These are phyloP conservation scores for Cosmopolites sordidus DNA, from an alignment of 2,888 invertebrate species.

Conservation along the genomic window DNA sequence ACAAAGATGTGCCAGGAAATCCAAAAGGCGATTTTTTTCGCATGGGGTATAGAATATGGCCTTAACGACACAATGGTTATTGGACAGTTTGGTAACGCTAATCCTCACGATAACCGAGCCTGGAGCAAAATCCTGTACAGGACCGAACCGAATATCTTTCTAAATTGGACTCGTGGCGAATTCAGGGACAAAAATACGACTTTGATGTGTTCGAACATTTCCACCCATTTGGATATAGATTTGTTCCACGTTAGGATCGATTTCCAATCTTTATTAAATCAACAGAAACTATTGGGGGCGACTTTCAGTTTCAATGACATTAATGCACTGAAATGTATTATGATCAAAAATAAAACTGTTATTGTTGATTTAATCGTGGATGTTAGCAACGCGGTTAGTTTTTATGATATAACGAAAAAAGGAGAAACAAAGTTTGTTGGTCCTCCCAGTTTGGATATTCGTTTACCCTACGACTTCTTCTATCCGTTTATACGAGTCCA, in stretches of 20 bases:
- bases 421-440: constrained; percentile 50
- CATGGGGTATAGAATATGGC: constrained; percentile 34
- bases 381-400: constrained; percentile 38
- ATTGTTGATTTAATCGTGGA: constrained; percentile 26
- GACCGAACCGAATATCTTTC: constrained; percentile 39
- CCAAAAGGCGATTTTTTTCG: constrained; percentile 39
- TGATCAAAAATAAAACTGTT: constrained; percentile 17
- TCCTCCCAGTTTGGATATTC: constrained; percentile 54
- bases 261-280: constrained; percentile 38
- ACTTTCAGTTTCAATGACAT: constrained; percentile 33
- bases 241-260: constrained; percentile 50
- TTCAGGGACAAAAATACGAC: constrained; percentile 40
- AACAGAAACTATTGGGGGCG: constrained; percentile 43
- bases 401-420: constrained; percentile 51
- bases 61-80: constrained; percentile 39
- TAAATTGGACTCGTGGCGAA: constrained; percentile 36
- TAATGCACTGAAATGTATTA: constrained; percentile 27
- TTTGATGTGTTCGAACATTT: constrained; percentile 44
- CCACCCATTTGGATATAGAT: constrained; percentile 43
- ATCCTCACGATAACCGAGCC: constrained; percentile 43
- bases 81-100: constrained; percentile 52
- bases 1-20: constrained; percentile 38
- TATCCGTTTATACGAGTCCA: constrained; percentile 53
- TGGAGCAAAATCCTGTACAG: constrained; percentile 52
- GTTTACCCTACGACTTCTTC: constrained; percentile 60